A percentile compares a stretch with the other conserved stretches of the same genome.
Conservation (phyloP, 2,797 vertebrate species). For the Sebastes minor region DNA sequence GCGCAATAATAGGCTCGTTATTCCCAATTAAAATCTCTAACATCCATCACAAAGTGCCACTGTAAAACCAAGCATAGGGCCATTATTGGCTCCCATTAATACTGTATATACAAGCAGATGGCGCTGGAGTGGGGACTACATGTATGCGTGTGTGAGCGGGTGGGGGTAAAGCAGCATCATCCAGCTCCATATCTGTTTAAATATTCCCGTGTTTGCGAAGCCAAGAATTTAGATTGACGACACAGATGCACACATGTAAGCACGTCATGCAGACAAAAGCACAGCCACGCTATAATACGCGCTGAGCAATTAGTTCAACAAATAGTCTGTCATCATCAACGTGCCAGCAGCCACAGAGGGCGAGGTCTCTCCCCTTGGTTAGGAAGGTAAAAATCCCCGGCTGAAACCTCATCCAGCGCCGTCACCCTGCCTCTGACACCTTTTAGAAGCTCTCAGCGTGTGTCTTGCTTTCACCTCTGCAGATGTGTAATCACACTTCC, state of each 20-base stretch:
- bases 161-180: conserved; percentile 21
- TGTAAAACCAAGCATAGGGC: conserved; percentile 66
- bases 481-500: conserved; percentile 71
- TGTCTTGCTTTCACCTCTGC: conserved; percentile 69
- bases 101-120: conserved; percentile 69
- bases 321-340: conserved; percentile 17
- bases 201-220: conserved; percentile 41
- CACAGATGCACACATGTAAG: conserved; percentile 37
- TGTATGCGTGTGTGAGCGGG: not conserved
- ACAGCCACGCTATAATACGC: not conserved
- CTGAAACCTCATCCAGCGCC: conserved; percentile 47
- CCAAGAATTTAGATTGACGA: conserved; percentile 45
- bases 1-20: conserved; percentile 75
- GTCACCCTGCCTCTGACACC: conserved; percentile 55
- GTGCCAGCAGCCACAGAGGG: conserved; percentile 10
- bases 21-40: conserved; percentile 78
- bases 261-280: conserved; percentile 3
- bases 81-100: conserved; percentile 79
- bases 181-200: conserved; percentile 32
- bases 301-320: conserved; percentile 39
- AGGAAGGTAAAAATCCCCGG: conserved; percentile 27
- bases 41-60: conserved; percentile 79
- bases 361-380: conserved; percentile 34
- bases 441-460: conserved; percentile 67
- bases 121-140: conserved; percentile 37